Evolutionary conservation across 2,888 invertebrate species (phyloP).

Genomic region (Drosophila aldrichi): DNA sequence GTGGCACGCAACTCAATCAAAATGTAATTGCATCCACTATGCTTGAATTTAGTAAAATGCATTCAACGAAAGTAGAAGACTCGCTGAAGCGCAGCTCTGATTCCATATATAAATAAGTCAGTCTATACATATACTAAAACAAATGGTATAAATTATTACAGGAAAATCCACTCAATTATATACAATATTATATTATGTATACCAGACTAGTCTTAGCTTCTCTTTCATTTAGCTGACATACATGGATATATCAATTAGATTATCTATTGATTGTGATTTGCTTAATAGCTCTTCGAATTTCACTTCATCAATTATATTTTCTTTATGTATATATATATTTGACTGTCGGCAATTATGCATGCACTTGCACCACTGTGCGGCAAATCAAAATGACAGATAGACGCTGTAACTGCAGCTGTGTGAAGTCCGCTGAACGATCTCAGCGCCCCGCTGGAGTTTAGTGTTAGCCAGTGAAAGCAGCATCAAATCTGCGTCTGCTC

Average conservation of each 20-base stretch:
- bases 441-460: constrained; percentile 20
- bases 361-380: constrained; percentile 50
- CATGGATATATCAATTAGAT: not conserved
- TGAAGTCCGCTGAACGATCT: constrained; percentile 6
- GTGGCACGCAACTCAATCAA: constrained; percentile 25
- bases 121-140: not conserved
- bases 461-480: constrained; percentile 66
- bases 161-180: no score
- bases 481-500: constrained; percentile 47
- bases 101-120: not conserved
- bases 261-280: no score
- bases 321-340: not conserved
- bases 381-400: constrained; percentile 74
- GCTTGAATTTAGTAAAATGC: not conserved
- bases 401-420: constrained; percentile 52
- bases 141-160: no score
- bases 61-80: not conserved
- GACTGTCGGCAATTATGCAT: constrained; percentile 3
- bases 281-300: not conserved
- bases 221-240: not conserved
- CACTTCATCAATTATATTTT: not conserved
- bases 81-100: constrained; percentile 4
- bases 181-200: no score
- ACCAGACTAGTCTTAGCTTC: not conserved
- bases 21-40: constrained; percentile 3